Percentiles rank a stretch among this genome's conserved stretches.
These are phyloP conservation scores for Rhyacophila evoluta DNA, from an alignment of 2,888 invertebrate species.

Conservation along the genomic window DNA sequence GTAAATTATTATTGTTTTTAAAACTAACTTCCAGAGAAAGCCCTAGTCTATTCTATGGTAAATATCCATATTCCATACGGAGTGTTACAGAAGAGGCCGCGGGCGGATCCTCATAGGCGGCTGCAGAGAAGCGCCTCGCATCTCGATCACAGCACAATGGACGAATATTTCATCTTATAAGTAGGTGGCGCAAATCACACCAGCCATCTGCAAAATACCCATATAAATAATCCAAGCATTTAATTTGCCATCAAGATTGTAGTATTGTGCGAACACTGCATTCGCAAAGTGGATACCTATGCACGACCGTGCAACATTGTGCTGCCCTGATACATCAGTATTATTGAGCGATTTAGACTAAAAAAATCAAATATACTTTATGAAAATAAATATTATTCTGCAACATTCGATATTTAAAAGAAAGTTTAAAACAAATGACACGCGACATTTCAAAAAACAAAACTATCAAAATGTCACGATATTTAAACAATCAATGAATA, in stretches of 20 bases:
- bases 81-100: slow-evolving; percentile 11
- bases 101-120: slow-evolving; percentile 17
- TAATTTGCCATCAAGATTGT: slow-evolving; percentile 47
- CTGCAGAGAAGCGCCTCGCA: background rate
- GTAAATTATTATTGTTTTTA: too few relatives aligned
- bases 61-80: background rate
- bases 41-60: background rate
- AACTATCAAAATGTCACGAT: too few relatives aligned
- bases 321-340: background rate
- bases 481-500: too few relatives aligned
- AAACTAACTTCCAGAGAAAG: background rate
- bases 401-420: too few relatives aligned
- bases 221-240: slow-evolving; percentile 44
- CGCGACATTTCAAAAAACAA: too few relatives aligned
- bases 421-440: too few relatives aligned
- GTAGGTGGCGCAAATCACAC: slow-evolving; percentile 47
- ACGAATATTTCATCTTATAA: slow-evolving; percentile 50
- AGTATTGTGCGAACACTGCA: slow-evolving; percentile 43
- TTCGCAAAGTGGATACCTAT: slow-evolving; percentile 17
- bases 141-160: slow-evolving; percentile 43
- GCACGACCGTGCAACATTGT: background rate
- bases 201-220: slow-evolving; percentile 33
- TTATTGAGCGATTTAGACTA: too few relatives aligned
- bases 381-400: too few relatives aligned
- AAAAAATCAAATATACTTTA: too few relatives aligned